These are phyloP conservation scores for Pheucticus melanocephalus DNA, from an alignment of 2,113 vertebrate genomes.

Conservation along the genomic window DNA sequence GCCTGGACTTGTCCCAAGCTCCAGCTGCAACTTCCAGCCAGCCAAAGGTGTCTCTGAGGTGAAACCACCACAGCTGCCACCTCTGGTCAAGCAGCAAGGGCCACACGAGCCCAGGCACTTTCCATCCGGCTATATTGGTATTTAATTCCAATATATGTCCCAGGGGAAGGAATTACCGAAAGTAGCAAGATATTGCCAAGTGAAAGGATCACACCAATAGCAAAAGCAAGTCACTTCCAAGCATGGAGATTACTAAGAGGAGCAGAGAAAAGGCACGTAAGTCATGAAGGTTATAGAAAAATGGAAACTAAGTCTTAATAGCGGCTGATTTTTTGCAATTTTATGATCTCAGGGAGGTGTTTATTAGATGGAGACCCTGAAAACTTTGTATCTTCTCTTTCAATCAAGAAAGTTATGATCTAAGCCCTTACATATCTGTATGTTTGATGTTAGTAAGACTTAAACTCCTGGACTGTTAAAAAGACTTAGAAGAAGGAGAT, in stretches of 20 bases:
- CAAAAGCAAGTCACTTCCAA: neutral
- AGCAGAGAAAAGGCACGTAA: neutral
- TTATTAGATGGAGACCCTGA: neutral
- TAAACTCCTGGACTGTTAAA: neutral
- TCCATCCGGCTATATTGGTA: too few species aligned
- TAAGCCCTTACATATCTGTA: neutral
- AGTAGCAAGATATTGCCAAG: neutral
- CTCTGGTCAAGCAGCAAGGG: too few species aligned
- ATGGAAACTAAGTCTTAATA: neutral
- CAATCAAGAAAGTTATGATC: neutral
- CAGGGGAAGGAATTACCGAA: neutral
- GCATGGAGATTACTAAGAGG: neutral
- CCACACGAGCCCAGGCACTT: too few species aligned
- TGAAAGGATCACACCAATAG: neutral
- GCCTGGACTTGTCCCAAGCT: too few species aligned
- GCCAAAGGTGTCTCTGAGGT: too few species aligned
- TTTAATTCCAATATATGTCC: too few species aligned
- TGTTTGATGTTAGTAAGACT: neutral
- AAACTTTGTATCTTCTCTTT: neutral
- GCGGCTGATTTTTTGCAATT: neutral
- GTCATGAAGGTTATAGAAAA: neutral
- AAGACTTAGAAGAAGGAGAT: neutral
- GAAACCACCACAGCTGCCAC: too few species aligned
- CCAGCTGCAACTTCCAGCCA: too few species aligned
- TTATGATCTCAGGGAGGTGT: neutral